A percentile compares a stretch with the other conserved stretches of the same genome.
Evolutionary conservation across 2,888 invertebrate genomes (phyloP).

Genomic region (Pseudanteris insignis): DNA sequence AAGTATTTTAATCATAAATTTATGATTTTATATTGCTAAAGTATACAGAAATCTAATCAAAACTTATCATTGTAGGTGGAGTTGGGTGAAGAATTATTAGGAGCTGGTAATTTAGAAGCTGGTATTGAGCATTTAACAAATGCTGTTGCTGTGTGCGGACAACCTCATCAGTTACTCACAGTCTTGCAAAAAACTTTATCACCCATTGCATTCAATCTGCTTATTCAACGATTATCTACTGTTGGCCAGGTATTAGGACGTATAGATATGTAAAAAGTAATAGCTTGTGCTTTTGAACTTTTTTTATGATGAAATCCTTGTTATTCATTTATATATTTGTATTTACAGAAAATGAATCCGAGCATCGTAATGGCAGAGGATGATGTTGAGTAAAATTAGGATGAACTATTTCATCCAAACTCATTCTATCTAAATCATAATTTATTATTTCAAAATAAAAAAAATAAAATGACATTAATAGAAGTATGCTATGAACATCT

Average conservation of each 20-base stretch:
- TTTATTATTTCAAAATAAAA: too few species aligned
- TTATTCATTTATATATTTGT: conserved; percentile 11
- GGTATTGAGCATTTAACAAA: conserved; percentile 96
- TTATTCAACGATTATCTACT: conserved; percentile 83
- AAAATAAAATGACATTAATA: too few species aligned
- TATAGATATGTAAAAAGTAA: conserved; percentile 14
- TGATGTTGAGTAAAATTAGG: conserved; percentile 58
- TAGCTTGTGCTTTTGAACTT: not conserved
- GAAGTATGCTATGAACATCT: too few species aligned
- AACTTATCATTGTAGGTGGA: conserved; percentile 88
- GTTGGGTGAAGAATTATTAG: conserved; percentile 89
- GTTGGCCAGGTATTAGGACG: conserved; percentile 68
- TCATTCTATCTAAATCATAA: too few species aligned
- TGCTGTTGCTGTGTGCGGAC: conserved; percentile 97
- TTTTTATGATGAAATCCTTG: too few species aligned
- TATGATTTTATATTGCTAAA: too few species aligned
- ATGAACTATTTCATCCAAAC: too few species aligned
- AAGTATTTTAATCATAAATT: too few species aligned
- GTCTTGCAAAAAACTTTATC: conserved; percentile 95
- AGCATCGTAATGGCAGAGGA: conserved; percentile 60
- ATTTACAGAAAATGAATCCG: conserved; percentile 56
- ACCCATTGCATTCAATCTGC: conserved; percentile 90
- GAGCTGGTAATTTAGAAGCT: conserved; percentile 85
- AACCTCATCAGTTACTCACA: conserved; percentile 87
- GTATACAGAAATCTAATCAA: too few species aligned